Base-by-base conservation (phyloP, 1,140 invertebrate genomes). In the Conus ventricosus region DNA sequence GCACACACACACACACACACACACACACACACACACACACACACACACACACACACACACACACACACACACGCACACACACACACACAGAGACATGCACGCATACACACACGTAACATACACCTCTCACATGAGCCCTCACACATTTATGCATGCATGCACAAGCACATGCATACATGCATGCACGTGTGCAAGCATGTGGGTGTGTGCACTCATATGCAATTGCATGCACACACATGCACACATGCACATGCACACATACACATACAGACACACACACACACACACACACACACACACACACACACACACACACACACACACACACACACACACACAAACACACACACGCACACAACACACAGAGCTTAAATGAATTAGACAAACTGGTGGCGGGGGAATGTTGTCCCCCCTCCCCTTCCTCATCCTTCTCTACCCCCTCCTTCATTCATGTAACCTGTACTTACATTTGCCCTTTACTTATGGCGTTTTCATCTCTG, bases 1-100 rank as follows among this genome's bases (percentile, higher is more conserved):
- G 20, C 67, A 71, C 67, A 71, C 67, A 71, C 67, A 71, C 67
- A 71, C 67, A 71, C 67, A 71, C 67, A 71, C 67, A 71, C 67
- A 71, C 67, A 71, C 67, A 71, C 67, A 71, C 67, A 71, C 67
- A 71, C 67, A 71, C 67, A 71, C 20, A 5, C 67, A 71, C 67
- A 71, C 67, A 71, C 20, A 71, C 20, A 10, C 67, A 23, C 67
- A 25, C 67, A 25, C 67, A 71, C 67, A 71, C 67, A 71, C 67
- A 25, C n/a, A 71, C 67, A 23, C 67, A 71, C 67, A 71, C 67
- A 71, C 67, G 20, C 67, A 71, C 67, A 71, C 67, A 25, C 67
- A 71, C 67, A 71, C 67, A 71, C 67, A 71, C 20, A 10, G 7
- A 71, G 7, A 71, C 67, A 75, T 7, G 20, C 67, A 75, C 5